A percentile compares a stretch with the other conserved stretches of the same genome.
phyloP scores from a whole-genome alignment of 2,113 vertebrate species.

The Callipepla californica region DNA sequence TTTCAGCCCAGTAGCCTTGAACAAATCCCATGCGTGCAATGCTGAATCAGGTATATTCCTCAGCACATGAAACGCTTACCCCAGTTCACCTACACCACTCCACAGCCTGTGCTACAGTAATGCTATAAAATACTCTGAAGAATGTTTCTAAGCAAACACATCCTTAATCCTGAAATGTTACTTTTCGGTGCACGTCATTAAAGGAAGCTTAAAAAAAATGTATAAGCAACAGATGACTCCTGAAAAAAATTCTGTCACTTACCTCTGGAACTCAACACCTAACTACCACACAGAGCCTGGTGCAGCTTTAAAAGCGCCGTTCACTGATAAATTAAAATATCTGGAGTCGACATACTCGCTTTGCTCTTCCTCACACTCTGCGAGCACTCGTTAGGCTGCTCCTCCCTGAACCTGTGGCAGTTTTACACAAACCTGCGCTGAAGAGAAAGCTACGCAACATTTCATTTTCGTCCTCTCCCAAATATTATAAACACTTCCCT shows the following conservation, averaged over 20 bases:
- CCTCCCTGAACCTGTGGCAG: not conserved
- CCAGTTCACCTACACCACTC: not conserved
- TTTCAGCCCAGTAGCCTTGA: slow-evolving; percentile 39
- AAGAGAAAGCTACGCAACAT: not conserved
- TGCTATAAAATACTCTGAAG: not conserved
- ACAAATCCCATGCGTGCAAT: slow-evolving; percentile 31
- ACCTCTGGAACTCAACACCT: not conserved
- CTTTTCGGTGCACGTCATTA: not conserved
- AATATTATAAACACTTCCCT: not conserved
- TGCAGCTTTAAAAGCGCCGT: not conserved
- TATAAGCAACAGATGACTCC: slow-evolving; percentile 25
- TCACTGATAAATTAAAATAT: not conserved
- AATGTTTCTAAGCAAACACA: slow-evolving; percentile 11
- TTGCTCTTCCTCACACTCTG: not conserved
- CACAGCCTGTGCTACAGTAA: not conserved
- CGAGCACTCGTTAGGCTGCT: not conserved
- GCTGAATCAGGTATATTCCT: slow-evolving; percentile 38
- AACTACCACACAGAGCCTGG: not conserved
- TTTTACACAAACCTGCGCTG: not conserved
- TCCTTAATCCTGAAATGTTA: not conserved
- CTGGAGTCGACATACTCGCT: not conserved
- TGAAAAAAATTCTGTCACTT: not conserved
- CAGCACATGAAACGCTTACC: slow-evolving; percentile 38
- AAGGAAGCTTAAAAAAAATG: not conserved
- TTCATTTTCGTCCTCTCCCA: not conserved